Conservation (phyloP, 2,888 invertebrate species). For the Calephelis perditalis region DNA sequence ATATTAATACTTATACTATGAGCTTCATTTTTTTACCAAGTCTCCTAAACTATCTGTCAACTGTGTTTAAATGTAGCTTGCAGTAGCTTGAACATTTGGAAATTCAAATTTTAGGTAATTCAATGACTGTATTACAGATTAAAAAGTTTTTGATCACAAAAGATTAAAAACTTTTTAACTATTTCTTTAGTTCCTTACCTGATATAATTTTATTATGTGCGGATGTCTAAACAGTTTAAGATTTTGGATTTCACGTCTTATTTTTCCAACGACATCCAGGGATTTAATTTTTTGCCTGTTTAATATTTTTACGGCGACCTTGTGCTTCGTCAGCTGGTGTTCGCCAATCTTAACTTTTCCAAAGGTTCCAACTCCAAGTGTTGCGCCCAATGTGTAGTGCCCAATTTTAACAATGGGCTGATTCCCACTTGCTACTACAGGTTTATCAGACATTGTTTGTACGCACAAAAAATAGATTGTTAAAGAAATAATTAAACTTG, state of each 20-base stretch:
- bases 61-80: too few relatives aligned
- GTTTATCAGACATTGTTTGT: conserved; percentile 56
- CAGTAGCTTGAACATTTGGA: too few relatives aligned
- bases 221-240: conserved; percentile 99
- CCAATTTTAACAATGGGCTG: conserved; percentile 97
- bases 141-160: too few relatives aligned
- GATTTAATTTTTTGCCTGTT: conserved; percentile 99
- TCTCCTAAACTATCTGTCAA: too few relatives aligned
- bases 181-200: conserved; percentile 56
- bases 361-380: conserved; percentile 97
- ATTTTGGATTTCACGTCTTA: conserved; percentile 98
- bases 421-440: conserved; percentile 52
- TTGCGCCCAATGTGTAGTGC: conserved; percentile 94
- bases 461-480: too few relatives aligned
- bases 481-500: too few relatives aligned
- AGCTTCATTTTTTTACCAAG: too few relatives aligned
- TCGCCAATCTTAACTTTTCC: conserved; percentile 99
- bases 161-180: conserved; percentile 15
- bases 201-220: conserved; percentile 98
- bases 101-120: too few relatives aligned
- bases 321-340: conserved; percentile 97
- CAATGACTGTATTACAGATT: too few relatives aligned
- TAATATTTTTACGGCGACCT: conserved; percentile 98
- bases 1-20: too few relatives aligned
- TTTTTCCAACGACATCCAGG: conserved; percentile 99